phyloP scores from a whole-genome alignment of 64 coral and sea anemone genomes.

The Stylophora pistillata region DNA sequence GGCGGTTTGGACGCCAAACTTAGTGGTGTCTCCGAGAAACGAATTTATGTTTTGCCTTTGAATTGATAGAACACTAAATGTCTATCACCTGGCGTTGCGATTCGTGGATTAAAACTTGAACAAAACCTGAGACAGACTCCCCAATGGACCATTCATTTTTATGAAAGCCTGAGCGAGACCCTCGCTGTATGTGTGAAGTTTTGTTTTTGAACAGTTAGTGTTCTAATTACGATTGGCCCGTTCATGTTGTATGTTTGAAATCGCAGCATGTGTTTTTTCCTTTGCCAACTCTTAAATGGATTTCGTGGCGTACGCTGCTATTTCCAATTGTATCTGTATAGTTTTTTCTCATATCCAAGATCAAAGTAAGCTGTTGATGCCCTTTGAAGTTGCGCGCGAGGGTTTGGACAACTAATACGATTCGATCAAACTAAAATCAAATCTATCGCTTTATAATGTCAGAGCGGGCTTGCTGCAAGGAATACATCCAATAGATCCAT shows the following conservation, averaged over 20 bases:
- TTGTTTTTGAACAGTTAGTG: constrained; percentile 12
- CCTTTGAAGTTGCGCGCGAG: neutral
- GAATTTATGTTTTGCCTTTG: constrained; percentile 6
- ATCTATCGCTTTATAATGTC: neutral
- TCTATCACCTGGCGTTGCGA: constrained; percentile 5
- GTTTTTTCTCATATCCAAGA: neutral
- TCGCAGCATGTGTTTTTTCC: constrained; percentile 17
- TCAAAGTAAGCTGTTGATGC: neutral
- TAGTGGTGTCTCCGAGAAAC: neutral
- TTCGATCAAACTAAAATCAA: neutral
- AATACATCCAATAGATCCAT: neutral
- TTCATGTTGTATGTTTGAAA: neutral
- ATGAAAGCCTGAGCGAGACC: neutral
- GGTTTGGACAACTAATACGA: neutral
- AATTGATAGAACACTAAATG: constrained; percentile 13
- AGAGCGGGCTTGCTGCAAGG: neutral
- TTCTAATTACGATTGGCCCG: constrained; percentile 23
- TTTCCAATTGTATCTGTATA: neutral
- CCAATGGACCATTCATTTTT: neutral
- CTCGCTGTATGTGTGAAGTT: neutral
- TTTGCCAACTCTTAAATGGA: neutral
- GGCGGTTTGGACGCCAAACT: constrained; percentile 22
- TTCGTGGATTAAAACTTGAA: constrained; percentile 9
- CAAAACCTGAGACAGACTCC: neutral
- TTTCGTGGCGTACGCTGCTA: neutral